Evolutionary conservation across 1,140 invertebrate genomes (phyloP).

Genomic region (Ceratitis capitata): DNA sequence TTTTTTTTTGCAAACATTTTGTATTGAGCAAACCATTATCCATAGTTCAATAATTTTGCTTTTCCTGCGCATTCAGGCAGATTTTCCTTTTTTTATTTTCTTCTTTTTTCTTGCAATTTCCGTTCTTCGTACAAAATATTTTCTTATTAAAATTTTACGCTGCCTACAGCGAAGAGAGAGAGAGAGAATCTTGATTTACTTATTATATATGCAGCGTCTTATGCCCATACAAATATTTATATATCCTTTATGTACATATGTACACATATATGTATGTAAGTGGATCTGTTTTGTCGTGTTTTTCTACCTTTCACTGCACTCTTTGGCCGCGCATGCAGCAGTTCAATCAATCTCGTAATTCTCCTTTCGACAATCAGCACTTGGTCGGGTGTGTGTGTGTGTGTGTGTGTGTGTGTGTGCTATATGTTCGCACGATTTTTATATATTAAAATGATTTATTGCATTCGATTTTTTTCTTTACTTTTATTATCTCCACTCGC

Average conservation of each 20-base stretch:
- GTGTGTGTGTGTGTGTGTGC: background rate
- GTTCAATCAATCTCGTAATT: conserved; percentile 11
- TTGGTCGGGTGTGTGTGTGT: background rate
- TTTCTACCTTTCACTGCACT: background rate
- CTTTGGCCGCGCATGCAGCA: conserved; percentile 19
- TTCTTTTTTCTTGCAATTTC: background rate
- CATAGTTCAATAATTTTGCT: background rate
- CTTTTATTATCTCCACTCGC: background rate
- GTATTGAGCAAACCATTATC: background rate
- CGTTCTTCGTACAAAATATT: background rate
- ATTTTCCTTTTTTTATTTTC: no score
- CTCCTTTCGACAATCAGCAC: background rate
- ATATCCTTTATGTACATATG: background rate
- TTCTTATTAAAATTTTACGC: conserved; percentile 23
- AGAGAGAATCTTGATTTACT: background rate
- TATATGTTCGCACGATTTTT: background rate
- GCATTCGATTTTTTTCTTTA: background rate
- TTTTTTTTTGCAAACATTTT: background rate
- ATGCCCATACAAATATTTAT: no score
- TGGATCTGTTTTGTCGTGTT: background rate
- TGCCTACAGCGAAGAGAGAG: background rate
- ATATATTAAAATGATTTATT: conserved; percentile 28
- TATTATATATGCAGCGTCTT: no score
- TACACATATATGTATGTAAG: background rate
- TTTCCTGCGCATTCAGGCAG: background rate